Conservation (phyloP, 2,797 vertebrate genomes). For the Propithecus deckenii region DNA sequence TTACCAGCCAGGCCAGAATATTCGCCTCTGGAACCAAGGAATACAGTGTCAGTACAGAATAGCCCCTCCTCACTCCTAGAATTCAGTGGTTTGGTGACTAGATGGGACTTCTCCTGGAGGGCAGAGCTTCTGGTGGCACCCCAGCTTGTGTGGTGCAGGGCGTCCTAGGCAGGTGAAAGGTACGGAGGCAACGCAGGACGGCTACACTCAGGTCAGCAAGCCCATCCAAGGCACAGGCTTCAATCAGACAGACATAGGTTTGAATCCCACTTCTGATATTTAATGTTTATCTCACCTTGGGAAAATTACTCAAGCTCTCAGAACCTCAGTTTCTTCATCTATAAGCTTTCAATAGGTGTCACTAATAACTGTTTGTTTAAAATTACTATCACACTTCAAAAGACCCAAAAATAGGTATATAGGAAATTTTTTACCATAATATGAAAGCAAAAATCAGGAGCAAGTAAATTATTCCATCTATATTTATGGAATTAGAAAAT, state of each 20-base stretch:
- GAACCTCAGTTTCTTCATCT: background rate
- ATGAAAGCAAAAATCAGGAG: constrained; percentile 33
- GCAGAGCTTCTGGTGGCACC: background rate
- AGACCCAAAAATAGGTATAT: background rate
- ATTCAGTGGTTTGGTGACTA: background rate
- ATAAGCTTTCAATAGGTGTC: background rate
- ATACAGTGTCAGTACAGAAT: background rate
- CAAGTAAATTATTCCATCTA: background rate
- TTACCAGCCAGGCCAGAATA: background rate
- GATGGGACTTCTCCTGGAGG: background rate
- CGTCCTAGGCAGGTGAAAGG: too few relatives aligned
- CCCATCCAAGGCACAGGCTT: background rate
- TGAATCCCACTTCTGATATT: background rate
- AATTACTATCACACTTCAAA: background rate
- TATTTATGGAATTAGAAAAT: background rate
- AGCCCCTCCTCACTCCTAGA: background rate
- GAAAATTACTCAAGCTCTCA: background rate
- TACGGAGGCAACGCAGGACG: background rate
- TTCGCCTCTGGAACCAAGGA: background rate
- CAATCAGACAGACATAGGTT: background rate
- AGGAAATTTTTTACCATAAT: background rate
- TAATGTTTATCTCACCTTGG: background rate
- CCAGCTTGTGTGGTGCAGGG: too few relatives aligned
- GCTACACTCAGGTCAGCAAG: background rate
- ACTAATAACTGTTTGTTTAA: background rate